Evolutionary conservation across 2,888 invertebrate genomes (phyloP).

Genomic region (Idaea aversata): DNA sequence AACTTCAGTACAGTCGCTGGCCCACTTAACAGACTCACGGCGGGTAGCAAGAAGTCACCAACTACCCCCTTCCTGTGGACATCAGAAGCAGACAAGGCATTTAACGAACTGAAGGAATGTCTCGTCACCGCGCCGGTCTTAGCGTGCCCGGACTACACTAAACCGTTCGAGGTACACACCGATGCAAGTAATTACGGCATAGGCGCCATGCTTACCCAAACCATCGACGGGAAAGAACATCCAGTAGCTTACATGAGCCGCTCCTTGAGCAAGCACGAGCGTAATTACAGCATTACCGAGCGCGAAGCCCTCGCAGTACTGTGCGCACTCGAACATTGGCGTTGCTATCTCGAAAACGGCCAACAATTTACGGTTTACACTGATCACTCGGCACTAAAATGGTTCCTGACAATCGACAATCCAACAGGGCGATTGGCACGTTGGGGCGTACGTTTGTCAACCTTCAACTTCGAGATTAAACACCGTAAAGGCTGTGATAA

Average conservation of each 20-base stretch:
- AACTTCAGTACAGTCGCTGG: constrained; percentile 29
- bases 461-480: constrained; percentile 5
- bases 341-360: constrained; percentile 5
- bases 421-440: constrained; percentile 13
- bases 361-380: constrained; percentile 2
- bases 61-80: too few species aligned
- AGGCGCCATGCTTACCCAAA: too few species aligned
- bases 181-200: too few species aligned
- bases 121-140: too few species aligned
- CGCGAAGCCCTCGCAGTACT: constrained; percentile 8
- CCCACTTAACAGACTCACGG: too few species aligned
- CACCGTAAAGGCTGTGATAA: constrained; percentile 6
- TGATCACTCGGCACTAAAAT: constrained; percentile 13
- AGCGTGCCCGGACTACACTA: too few species aligned
- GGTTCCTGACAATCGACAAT: constrained; percentile 12
- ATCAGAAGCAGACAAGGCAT: too few species aligned
- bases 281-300: constrained; percentile 4
- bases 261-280: background rate
- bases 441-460: constrained; percentile 12
- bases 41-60: too few species aligned
- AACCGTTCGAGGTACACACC: too few species aligned
- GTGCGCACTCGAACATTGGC: constrained; percentile 5
- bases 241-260: constrained; percentile 4
- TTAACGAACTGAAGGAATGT: too few species aligned
- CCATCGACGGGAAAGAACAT: constrained; percentile 5